Base-by-base conservation (phyloP, 1,140 invertebrate species). In the Papilio aristodemus region DNA sequence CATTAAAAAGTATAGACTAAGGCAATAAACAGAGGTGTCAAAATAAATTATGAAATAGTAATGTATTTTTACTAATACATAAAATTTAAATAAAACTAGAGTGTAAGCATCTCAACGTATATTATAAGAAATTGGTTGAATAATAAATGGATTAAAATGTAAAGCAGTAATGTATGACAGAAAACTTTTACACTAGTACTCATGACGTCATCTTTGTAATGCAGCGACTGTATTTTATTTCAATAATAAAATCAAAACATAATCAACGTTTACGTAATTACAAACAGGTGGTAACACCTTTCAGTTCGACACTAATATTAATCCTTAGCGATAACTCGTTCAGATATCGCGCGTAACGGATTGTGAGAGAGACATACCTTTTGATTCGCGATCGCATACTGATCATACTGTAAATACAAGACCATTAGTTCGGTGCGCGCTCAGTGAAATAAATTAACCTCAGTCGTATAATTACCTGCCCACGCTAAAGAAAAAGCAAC, bases 391-490 rank as follows among this genome's bases (percentile, higher is more conserved):
- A 37, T 38, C 59, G 59, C 27, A 59, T 59, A 36, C 57, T 36
- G 32, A 59, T 27, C 57, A 27, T 46, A 67, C 63, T 68, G 46
- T 68, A 70, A 70, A 77, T 67, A 50, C 60, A 64, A 41, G 63
- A 67, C 72, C 76, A 76, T 79, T 81, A 78, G 79, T 78, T 79
- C 77, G 70, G 73, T 79, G 73, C 75, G 71, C 74, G 80, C 79
- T 77, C 77, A 78, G 77, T 71, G 75, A 83, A 77, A 80, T 77
- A 82, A 83, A 87, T 84, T 83, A 86, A 77, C 77, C 68, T 74
- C 70, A 76, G 80, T 83, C 74, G 77, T 87, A 80, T 87, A 90
- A 90, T 90, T 90, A 90, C 66, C 78, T 19, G 73, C 87, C 87
- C 77, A 90, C 87, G 84, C 82, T 73, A 67, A 70, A 57, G 81